Evolutionary conservation across 1,140 invertebrate genomes (phyloP).

Genomic region (Nasonia longicornis): DNA sequence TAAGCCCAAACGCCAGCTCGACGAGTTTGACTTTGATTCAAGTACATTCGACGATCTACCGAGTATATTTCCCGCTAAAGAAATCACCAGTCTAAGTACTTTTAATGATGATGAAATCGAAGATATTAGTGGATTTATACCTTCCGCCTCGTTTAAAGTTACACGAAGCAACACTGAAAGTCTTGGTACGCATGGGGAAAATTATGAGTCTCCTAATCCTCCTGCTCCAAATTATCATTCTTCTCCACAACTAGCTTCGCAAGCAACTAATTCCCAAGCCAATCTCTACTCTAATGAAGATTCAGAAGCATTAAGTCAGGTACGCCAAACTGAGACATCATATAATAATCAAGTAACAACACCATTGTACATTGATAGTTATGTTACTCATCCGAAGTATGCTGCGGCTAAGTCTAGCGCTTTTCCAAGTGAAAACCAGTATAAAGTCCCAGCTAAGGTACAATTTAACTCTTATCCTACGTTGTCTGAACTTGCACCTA

Average conservation of each 20-base stretch:
- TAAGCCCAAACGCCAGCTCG: slow-evolving; percentile 21
- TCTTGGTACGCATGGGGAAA: slow-evolving; percentile 6
- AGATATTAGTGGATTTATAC: slow-evolving; percentile 20
- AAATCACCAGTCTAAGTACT: not conserved
- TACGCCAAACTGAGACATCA: not conserved
- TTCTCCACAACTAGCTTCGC: not conserved
- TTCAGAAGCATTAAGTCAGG: slow-evolving; percentile 9
- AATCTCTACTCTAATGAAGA: slow-evolving; percentile 10
- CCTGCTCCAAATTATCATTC: not conserved
- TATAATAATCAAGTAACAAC: slow-evolving; percentile 16
- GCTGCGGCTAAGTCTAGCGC: not conserved
- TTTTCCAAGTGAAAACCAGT: not conserved
- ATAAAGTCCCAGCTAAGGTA: not conserved
- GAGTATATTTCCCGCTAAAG: not conserved
- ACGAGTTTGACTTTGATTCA: slow-evolving; percentile 21
- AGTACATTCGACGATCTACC: not conserved
- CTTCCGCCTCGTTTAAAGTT: slow-evolving; percentile 24
- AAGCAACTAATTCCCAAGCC: not conserved
- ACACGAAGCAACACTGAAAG: slow-evolving; percentile 13
- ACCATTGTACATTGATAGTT: not conserved
- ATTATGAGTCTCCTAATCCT: slow-evolving; percentile 2
- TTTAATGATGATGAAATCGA: slow-evolving; percentile 1
- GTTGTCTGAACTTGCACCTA: not conserved
- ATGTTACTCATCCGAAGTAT: slow-evolving; percentile 9
- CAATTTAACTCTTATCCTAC: slow-evolving; percentile 17